Evolutionary conservation across 2,113 vertebrate species (phyloP), one percentile per base, ranked within the genome.

Genomic region (Prinia subflava): DNA sequence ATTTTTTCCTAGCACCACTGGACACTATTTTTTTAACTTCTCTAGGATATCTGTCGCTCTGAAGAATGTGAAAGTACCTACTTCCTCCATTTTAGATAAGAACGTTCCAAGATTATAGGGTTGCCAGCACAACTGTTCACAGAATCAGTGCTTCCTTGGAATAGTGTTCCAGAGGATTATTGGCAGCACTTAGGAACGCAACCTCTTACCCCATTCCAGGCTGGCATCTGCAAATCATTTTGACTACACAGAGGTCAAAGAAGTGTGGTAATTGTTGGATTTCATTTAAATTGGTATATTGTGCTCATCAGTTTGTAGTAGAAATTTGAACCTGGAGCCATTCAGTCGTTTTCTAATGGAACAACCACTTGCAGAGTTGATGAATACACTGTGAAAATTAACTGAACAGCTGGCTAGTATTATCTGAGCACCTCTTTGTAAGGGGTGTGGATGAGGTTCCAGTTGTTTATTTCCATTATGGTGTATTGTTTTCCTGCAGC

Each of bases 141-240:
- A 86, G 85, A 86, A 78, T 77, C 59, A 77, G n/a, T 83, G 71
- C 83, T 95, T 90, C 49, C 46, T 67, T 92, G 85, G 64, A 93
- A 23, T 21, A 42, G 23, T 15, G 11, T 90, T 92, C 1, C 44
- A n/a, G 86, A 65, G 76, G 73, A 25, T 55, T 96, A 37, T 69
- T 92, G 95, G 65, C 94, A 89, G 25, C 1, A 1, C 55, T 81
- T 57, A 82, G 80, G 64, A 90, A 11, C 56, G 52, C 73, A 91
- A 35, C 65, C 69, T 94, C 75, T 94, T 49, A 30, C 79, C 86
- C 60, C 53, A 14, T 94, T 93, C 44, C 86, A 78, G 56, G 22
- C 79, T 87, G 93, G 68, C 88, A 84, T 92, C 76, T 87, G 69
- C 52, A 84, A 87, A 75, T 82, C 35, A 24, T 80, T 78, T 52